Base-by-base conservation (phyloP, 2,113 vertebrate genomes). In the mouse (Mus musculus) region DNA sequence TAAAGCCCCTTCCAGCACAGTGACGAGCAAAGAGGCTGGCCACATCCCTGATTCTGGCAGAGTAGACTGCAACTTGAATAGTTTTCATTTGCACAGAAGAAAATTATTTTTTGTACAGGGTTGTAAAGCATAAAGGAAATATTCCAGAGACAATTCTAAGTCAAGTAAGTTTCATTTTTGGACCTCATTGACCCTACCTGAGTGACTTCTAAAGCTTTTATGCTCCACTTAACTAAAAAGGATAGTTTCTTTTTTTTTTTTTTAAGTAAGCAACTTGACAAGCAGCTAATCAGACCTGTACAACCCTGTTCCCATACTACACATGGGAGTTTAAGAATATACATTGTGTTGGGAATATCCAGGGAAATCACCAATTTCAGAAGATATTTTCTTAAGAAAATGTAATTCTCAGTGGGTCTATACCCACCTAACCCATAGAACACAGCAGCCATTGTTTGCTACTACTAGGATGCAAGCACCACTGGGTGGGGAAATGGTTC, bases 121-220 rank as follows among this genome's bases (percentile, higher is more conserved):
- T 78, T 96, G 82, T 76, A 78, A 94, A 90, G 42, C 75, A 91
- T 39, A 59, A 93, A 95, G 65, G 85, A 95, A 96, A 54, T 93
- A 88, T 59, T 94, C 93, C 33, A 39, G 81, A 93, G 89, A 94
- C 59, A 88, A 96, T 89, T 81, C 33, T 81, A 73, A 91, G 71
- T 93, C 42, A 82, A 86, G 88, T 80, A 33, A 10, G 46, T 82
- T 96, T 72, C 93, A 81, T 19, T 90, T 76, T 95, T 85, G 91
- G 49, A 69, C 42, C 36, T 13, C 3, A 24, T 61, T 81, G 54
- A 95, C 94, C 78, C 1, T 3, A 22, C 59, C 3, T 90, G 59
- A 84, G 87, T 87, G 22, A 9, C 88, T 96, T 95, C 89, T 72
- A 80, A 88, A 76, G 67, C 22, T 73, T 88, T 89, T 80, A 80